These are phyloP conservation scores for Mustela lutreola DNA, from an alignment of 2,113 vertebrate genomes.

Conservation along the genomic window DNA sequence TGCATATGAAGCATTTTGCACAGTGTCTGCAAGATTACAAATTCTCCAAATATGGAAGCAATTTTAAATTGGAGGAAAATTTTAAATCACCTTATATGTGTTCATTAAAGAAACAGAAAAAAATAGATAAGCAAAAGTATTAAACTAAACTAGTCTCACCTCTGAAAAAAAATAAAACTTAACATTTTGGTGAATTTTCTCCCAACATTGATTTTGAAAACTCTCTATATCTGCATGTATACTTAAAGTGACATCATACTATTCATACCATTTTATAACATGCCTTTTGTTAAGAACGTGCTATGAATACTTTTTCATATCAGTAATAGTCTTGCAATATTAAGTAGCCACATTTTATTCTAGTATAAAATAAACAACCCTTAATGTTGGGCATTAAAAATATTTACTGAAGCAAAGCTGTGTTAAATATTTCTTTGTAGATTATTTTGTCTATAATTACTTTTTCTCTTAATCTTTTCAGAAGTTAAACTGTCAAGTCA, in stretches of 20 bases:
- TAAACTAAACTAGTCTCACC: not conserved
- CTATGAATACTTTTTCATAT: not conserved
- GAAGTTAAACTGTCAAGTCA: not conserved
- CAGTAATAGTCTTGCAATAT: not conserved
- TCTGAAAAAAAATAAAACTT: not conserved
- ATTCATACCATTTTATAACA: not conserved
- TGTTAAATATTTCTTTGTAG: not conserved
- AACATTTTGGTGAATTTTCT: not conserved
- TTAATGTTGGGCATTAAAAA: not conserved
- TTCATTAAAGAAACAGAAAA: not conserved
- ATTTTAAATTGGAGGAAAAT: not conserved
- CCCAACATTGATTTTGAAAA: not conserved
- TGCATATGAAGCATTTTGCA: not conserved
- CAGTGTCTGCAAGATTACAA: not conserved
- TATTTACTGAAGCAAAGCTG: not conserved
- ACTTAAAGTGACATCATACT: not conserved
- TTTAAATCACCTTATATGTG: not conserved
- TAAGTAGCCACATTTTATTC: slow-evolving; percentile 36
- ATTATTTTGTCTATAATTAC: not conserved
- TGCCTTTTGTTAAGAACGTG: not conserved
- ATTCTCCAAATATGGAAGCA: not conserved
- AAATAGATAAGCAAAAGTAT: not conserved
- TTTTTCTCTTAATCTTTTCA: not conserved
- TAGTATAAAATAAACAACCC: not conserved
- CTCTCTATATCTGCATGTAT: not conserved